These are phyloP conservation scores for Ferdinandea cuprea DNA, from an alignment of 2,888 invertebrate species.

Conservation along the genomic window DNA sequence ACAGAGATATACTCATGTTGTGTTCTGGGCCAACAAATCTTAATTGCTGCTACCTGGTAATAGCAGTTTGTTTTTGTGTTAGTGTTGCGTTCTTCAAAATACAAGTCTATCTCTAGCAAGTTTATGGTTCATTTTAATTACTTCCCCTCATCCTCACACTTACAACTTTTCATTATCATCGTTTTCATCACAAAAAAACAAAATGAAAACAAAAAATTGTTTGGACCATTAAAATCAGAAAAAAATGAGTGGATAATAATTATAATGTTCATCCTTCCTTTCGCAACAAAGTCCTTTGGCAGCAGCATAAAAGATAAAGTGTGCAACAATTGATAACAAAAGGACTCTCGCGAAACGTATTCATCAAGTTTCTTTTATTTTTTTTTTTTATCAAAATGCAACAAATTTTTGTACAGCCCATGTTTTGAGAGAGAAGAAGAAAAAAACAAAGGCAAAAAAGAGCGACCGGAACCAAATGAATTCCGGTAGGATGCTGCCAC, in stretches of 20 bases:
- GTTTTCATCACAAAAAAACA: slow-evolving; percentile 17
- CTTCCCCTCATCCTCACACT: slow-evolving; percentile 55
- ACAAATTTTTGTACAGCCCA: slow-evolving; percentile 10
- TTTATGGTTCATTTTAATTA: slow-evolving; percentile 58
- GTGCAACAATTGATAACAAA: slow-evolving; percentile 60
- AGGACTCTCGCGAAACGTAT: slow-evolving; percentile 37
- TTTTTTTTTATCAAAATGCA: slow-evolving; percentile 4
- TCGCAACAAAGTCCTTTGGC: slow-evolving; percentile 20
- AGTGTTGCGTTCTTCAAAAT: too few relatives aligned
- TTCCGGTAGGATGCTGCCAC: slow-evolving; percentile 26
- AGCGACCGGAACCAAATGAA: slow-evolving; percentile 53
- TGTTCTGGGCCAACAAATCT: slow-evolving; percentile 15
- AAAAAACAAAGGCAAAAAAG: slow-evolving; percentile 15
- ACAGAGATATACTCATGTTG: neutral
- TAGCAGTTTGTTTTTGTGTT: neutral
- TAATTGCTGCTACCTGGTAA: slow-evolving; percentile 8
- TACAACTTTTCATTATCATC: slow-evolving; percentile 44
- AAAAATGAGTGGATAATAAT: neutral
- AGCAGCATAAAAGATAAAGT: slow-evolving; percentile 40
- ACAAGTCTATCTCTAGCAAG: neutral
- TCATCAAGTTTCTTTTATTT: neutral
- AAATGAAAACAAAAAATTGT: too few relatives aligned
- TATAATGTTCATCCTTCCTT: slow-evolving; percentile 48
- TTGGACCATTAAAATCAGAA: neutral
- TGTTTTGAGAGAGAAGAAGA: neutral